Conservation (phyloP, 2,113 vertebrate species). For the Larimichthys polyactis region DNA sequence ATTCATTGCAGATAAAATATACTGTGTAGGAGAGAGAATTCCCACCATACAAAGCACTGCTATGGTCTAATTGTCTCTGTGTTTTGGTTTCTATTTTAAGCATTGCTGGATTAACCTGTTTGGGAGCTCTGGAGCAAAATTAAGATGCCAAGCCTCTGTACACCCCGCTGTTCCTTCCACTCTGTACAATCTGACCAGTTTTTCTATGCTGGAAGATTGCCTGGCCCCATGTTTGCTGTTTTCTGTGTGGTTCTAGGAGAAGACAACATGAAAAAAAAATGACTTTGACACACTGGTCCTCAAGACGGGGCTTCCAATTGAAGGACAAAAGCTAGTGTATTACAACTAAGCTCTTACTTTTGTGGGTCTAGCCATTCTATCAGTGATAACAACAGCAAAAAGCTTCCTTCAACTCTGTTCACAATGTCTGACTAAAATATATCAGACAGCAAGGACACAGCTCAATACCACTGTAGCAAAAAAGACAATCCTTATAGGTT, state of each 20-base stretch:
- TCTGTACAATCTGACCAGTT: background rate
- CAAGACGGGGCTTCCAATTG: too few relatives aligned
- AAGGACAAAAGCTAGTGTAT: background rate
- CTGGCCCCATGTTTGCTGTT: background rate
- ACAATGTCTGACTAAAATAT: background rate
- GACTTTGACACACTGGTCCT: background rate
- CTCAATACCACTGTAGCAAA: too few relatives aligned
- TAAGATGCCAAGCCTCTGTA: background rate
- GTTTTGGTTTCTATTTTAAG: constrained; percentile 9
- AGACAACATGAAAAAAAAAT: background rate
- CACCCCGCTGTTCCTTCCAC: background rate
- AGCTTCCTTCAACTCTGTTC: background rate
- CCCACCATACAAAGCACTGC: background rate
- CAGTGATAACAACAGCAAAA: background rate
- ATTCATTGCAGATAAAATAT: background rate
- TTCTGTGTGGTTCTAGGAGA: background rate
- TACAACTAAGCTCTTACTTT: background rate
- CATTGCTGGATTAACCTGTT: background rate
- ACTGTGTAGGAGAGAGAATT: background rate
- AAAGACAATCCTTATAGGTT: too few relatives aligned
- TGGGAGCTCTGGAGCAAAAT: background rate
- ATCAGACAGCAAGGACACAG: too few relatives aligned
- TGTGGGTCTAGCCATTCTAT: background rate
- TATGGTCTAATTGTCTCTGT: background rate
- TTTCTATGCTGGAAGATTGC: background rate